Base-by-base conservation (phyloP, 2,888 invertebrate species). In the Sarcophaga carnaria region DNA sequence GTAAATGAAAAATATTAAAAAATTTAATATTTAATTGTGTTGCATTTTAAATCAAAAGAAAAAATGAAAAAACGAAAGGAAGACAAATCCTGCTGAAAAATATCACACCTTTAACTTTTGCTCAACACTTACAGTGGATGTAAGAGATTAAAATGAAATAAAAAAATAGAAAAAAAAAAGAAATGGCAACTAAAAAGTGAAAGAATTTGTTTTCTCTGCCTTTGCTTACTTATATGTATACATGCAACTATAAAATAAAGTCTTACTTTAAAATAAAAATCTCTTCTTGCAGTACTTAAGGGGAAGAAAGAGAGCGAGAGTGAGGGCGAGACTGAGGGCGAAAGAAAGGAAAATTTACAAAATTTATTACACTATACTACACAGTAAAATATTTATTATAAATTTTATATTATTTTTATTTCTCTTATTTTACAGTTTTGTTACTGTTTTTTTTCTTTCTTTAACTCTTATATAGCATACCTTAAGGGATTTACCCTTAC, bases 401-500 rank as follows among this genome's bases (percentile, higher is more conserved):
- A 70, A 72, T 83, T 79, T 75, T 72, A 88, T 89, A 77, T 77
- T 49, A 45, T 67, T 37, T 37, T 69, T 66, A 69, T 69, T 49
- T 45, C 20, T 59, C 45, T 67, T 54, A 54, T 54, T 54, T 54
- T 14, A 54, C 54, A 54, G 14, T 54, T 54, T 54, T 54, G 14
- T 54, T 54, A 14, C 54, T 54, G 49, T 49, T 12, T 49, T 49
- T 12, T 22, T 11, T 14, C 2, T 37, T 20, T n/a, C 14, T 14
- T 49, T 14, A 14, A 17, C 54, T 54, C 5, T 78, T 54, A 47
- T 22, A 88, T 89, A 88, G 90, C 88, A 89, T 88, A 90, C 92
- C 92, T 90, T 90, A 84, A 89, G 92, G 92, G 90, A 91, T 89
- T 91, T 89, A 90, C 89, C 88, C 90, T 89, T 90, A 89, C 76